A percentile compares a stretch with the other conserved stretches of the same genome.
Evolutionary conservation across 2,888 invertebrate species (phyloP).

Genomic region (Bombylius major): DNA sequence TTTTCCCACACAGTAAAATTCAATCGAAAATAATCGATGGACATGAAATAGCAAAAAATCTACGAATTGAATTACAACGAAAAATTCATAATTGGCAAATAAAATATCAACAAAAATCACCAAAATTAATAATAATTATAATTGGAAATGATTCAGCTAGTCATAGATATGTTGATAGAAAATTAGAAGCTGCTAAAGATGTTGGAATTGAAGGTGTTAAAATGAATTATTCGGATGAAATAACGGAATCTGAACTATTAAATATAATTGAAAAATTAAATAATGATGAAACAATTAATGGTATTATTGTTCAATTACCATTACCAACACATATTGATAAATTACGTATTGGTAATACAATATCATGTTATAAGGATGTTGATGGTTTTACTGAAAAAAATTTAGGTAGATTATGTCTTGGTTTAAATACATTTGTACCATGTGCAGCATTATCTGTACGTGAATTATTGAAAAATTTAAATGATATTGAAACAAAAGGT

Average conservation of each 20-base stretch:
- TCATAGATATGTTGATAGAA: constrained; percentile 66
- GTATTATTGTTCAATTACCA: constrained; percentile 74
- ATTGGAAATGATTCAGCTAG: constrained; percentile 81
- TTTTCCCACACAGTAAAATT: too few species aligned
- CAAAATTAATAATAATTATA: constrained; percentile 65
- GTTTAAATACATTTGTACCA: constrained; percentile 62
- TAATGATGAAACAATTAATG: constrained; percentile 56
- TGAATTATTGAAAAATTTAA: constrained; percentile 38
- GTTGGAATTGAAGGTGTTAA: constrained; percentile 57
- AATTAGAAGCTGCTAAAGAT: constrained; percentile 44
- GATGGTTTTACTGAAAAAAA: constrained; percentile 82
- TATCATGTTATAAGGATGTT: constrained; percentile 72
- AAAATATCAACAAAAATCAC: constrained; percentile 46
- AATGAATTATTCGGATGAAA: constrained; percentile 43
- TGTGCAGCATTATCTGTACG: constrained; percentile 60
- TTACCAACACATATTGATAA: constrained; percentile 66
- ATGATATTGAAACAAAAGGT: constrained; percentile 62
- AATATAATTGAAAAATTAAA: constrained; percentile 53
- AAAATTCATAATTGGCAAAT: constrained; percentile 49
- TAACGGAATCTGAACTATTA: constrained; percentile 56
- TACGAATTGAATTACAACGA: constrained; percentile 50
- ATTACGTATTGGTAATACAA: constrained; percentile 59
- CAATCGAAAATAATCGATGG: constrained; percentile 60
- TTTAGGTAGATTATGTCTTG: constrained; percentile 62
- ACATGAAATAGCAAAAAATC: constrained; percentile 52